phyloP scores from a whole-genome alignment of 2,888 invertebrate genomes.

The Aelia acuminata region DNA sequence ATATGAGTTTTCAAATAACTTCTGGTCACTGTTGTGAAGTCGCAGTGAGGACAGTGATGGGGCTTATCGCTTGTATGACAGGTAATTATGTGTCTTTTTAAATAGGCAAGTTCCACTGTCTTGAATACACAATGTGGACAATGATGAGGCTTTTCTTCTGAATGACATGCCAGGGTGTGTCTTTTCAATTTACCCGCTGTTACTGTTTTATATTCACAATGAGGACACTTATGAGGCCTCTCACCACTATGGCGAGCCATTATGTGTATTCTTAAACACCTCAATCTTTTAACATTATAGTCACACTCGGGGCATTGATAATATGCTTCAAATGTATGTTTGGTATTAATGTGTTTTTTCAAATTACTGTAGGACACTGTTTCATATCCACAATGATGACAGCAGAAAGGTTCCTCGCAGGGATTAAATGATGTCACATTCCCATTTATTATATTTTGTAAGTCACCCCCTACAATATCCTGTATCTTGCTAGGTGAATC shows the following conservation, averaged over 20 bases:
- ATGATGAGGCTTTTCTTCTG: not conserved
- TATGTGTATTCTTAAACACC: not conserved
- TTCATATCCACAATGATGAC: conserved; percentile 6
- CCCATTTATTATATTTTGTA: not conserved
- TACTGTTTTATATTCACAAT: not conserved
- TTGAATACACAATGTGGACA: not conserved
- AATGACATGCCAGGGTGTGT: not conserved
- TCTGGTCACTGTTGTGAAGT: not conserved
- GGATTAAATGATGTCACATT: not conserved
- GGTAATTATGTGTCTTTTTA: not conserved
- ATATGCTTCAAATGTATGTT: not conserved
- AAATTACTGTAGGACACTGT: not conserved
- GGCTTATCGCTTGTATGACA: not conserved
- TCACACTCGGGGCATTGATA: not conserved
- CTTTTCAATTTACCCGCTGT: not conserved
- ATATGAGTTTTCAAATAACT: not conserved
- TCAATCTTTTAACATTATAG: conserved; percentile 21
- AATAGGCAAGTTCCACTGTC: not conserved
- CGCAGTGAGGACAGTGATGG: not conserved
- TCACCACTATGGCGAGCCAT: conserved; percentile 9
- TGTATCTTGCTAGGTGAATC: not conserved
- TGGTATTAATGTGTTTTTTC: not conserved
- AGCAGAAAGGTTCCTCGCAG: not conserved
- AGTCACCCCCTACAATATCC: not conserved
- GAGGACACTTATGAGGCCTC: not conserved